phyloP scores from a whole-genome alignment of 2,113 vertebrate species.

The Bungarus multicinctus region DNA sequence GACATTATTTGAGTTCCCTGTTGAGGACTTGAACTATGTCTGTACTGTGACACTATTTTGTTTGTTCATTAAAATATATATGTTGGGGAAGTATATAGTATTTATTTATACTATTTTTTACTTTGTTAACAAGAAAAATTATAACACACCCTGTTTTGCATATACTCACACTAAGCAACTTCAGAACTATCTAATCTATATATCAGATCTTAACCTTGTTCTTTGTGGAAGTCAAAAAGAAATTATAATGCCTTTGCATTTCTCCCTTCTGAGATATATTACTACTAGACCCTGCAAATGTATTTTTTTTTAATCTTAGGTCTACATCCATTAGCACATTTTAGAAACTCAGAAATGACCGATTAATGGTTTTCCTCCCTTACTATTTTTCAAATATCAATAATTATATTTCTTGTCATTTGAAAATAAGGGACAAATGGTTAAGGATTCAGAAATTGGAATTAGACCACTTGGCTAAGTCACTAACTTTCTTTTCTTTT shows the following conservation, averaged over 20 bases:
- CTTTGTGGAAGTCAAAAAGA: background rate
- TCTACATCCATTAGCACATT: conserved; percentile 23
- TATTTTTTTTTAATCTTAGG: background rate
- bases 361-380: conserved; percentile 34
- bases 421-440: background rate
- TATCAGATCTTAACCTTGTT: conserved; percentile 30
- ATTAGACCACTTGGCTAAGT: background rate
- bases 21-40: background rate
- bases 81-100: background rate
- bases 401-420: conserved; percentile 27
- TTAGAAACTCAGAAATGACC: conserved; percentile 26
- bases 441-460: conserved; percentile 14
- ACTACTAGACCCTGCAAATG: conserved; percentile 27
- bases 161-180: background rate
- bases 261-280: conserved; percentile 1
- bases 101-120: background rate
- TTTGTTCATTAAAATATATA: background rate
- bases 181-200: background rate
- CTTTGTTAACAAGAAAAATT: background rate
- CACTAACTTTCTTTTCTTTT: too few relatives aligned
- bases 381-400: conserved; percentile 37
- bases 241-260: background rate
- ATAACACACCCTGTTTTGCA: background rate
- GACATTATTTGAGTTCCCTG: background rate
- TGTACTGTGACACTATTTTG: too few relatives aligned